Conservation (phyloP, 2,888 invertebrate genomes). For the Tortricodes alternella region DNA sequence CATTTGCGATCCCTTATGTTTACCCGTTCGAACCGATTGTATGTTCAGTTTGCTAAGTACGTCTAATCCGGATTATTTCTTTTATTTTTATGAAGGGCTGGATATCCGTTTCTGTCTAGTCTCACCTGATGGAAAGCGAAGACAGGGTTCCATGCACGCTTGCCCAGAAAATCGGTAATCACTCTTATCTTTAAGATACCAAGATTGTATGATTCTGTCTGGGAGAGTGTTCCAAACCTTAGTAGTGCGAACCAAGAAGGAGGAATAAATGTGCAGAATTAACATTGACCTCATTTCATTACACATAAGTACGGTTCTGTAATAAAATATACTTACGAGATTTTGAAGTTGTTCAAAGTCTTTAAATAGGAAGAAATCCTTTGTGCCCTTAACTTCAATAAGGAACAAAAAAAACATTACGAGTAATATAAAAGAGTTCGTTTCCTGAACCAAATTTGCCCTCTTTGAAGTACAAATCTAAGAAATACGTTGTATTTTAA, state of each 20-base stretch:
- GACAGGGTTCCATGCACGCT: no score
- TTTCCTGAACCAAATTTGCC: slow-evolving; percentile 11
- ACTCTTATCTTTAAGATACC: no score
- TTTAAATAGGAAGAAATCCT: not conserved
- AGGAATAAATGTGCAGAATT: no score
- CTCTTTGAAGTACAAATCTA: slow-evolving; percentile 16
- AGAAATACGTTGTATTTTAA: slow-evolving; percentile 2
- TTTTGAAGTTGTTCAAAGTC: not conserved
- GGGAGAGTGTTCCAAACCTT: no score
- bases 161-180: no score
- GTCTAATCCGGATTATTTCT: slow-evolving; percentile 1
- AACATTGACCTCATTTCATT: no score
- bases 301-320: no score
- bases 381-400: slow-evolving; percentile 12
- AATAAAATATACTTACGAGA: not conserved
- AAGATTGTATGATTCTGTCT: no score
- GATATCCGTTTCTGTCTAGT: no score
- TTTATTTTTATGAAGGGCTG: no score
- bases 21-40: slow-evolving; percentile 7
- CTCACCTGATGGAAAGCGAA: no score
- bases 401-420: slow-evolving; percentile 11
- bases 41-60: slow-evolving; percentile 12
- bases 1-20: slow-evolving; percentile 24
- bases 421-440: slow-evolving; percentile 17
- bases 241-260: no score